Conservation (phyloP, 2,888 invertebrate species). For the Brassicogethes aeneus region DNA sequence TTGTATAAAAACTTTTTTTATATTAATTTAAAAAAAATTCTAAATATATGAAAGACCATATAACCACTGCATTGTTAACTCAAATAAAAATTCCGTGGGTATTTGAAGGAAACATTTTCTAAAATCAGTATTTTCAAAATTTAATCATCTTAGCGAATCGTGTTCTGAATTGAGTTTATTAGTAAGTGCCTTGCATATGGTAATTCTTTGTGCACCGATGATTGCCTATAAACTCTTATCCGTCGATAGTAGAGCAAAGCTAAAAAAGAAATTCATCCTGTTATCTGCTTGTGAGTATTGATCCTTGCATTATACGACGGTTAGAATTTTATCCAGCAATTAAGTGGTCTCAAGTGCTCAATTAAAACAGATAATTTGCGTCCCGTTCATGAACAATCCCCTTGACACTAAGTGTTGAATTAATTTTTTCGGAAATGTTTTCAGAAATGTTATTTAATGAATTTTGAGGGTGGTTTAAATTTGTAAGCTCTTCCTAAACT, state of each 20-base stretch:
- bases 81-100: too few species aligned
- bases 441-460: too few species aligned
- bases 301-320: background rate
- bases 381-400: background rate
- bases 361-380: background rate
- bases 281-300: background rate
- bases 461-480: too few species aligned
- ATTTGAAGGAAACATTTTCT: too few species aligned
- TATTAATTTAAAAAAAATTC: too few species aligned
- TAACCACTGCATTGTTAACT: too few species aligned
- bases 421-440: too few species aligned
- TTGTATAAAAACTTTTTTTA: too few species aligned
- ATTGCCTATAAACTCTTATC: background rate
- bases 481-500: too few species aligned
- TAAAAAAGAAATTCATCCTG: background rate
- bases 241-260: background rate
- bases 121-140: too few species aligned
- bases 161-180: background rate
- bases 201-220: background rate
- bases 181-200: background rate
- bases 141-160: too few species aligned
- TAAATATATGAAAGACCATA: too few species aligned
- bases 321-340: background rate
- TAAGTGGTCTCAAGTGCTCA: background rate
- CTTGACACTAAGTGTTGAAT: background rate